Percentiles rank a stretch among this genome's conserved stretches.
These are phyloP conservation scores for Xiphias gladius DNA, from an alignment of 2,113 vertebrate genomes.

Conservation along the genomic window DNA sequence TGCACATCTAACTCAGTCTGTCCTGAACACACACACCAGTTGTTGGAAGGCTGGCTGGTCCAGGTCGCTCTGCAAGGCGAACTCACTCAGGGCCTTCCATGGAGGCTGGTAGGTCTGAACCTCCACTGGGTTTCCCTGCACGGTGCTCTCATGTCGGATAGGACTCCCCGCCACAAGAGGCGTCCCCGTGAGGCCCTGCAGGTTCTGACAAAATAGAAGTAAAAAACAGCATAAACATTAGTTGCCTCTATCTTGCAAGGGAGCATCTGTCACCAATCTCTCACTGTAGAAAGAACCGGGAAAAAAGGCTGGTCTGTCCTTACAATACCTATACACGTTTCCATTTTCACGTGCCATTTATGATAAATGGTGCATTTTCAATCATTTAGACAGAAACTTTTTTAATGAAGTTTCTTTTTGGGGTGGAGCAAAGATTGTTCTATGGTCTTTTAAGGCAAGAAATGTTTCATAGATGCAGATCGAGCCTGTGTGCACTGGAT, in stretches of 20 bases:
- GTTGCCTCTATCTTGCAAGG: neutral
- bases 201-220: constrained; percentile 79
- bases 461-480: constrained; percentile 11
- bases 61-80: constrained; percentile 93
- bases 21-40: constrained; percentile 84
- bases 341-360: neutral
- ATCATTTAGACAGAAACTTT: neutral
- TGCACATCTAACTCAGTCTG: constrained; percentile 11
- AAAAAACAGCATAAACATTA: neutral
- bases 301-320: neutral
- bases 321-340: neutral
- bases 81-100: constrained; percentile 95
- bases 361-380: neutral
- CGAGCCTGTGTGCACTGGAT: constrained; percentile 5
- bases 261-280: neutral
- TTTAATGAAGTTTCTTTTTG: neutral
- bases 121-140: constrained; percentile 92
- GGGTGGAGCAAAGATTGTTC: neutral
- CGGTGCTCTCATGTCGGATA: constrained; percentile 90
- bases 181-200: constrained; percentile 94
- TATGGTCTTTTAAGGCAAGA: neutral
- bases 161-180: constrained; percentile 92
- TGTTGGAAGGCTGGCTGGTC: constrained; percentile 94
- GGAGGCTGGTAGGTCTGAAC: constrained; percentile 95
- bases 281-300: neutral